Base-by-base conservation (phyloP, 2,888 invertebrate genomes). In the Sepiola atlantica region DNA sequence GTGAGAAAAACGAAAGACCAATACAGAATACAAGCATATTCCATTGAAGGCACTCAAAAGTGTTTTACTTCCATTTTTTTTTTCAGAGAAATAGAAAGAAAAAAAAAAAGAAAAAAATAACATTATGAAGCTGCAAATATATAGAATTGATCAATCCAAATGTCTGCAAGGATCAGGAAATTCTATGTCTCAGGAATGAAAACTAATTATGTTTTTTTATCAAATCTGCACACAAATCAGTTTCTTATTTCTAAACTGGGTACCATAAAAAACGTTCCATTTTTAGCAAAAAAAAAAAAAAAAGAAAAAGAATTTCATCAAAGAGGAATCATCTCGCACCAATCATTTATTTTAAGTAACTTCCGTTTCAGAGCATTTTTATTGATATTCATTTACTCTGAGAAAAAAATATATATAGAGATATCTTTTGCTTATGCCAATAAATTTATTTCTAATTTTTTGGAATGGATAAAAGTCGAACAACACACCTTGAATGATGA, bases 391-490 rank as follows among this genome's bases (percentile, higher is more conserved):
- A 77, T 77, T 28, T 77, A n/a, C n/a, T 28, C 10, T 28, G 77
- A 77, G n/a, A 77, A n/a, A 77, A 28, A 14, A 28, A 77, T 28
- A 77, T 77, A 77, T 28, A 77, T 28, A 28, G 24, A 77, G 28
- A 77, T 77, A 77, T 28, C 8, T 77, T 77, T 24, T 77, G 77
- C 45, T 77, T 77, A 24, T 77, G 32, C 14, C 32, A 77, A 61
- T 61, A 57, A 61, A 24, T 21, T 77, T 32, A 32, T 77, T 77
- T 77, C 77, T 77, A 77, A 77, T 77, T 77, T 77, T 77, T 77
- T 77, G 77, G 77, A 77, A 77, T 77, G 77, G n/a, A 77, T 32
- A 77, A 77, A 77, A 77, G 77, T 77, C n/a, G 32, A 77, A 77
- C 77, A 77, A 3, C 1, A n/a, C n/a, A 32, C 21, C 77, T 32